Conservation (phyloP, 1,140 invertebrate species). For the Ptiloglossa arizonensis region DNA sequence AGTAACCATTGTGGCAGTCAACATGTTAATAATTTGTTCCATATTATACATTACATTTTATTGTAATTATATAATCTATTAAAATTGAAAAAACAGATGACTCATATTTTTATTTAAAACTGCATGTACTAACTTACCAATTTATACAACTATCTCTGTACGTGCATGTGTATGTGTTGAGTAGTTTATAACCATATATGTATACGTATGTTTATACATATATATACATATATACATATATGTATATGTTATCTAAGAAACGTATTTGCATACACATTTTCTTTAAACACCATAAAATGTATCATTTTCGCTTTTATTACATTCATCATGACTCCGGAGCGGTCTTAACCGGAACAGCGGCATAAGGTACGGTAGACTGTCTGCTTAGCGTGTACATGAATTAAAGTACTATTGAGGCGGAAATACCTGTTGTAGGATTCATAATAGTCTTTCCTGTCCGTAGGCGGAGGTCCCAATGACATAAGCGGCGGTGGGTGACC, state of each 20-base stretch:
- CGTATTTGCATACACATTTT: constrained; percentile 23
- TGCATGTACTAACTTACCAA: neutral
- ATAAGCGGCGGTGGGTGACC: constrained; percentile 73
- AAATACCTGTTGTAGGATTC: constrained; percentile 83
- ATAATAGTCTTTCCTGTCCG: constrained; percentile 83
- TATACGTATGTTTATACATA: constrained; percentile 27
- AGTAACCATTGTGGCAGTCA: too few species aligned
- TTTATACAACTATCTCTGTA: constrained; percentile 30
- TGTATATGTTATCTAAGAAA: neutral
- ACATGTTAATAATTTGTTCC: neutral
- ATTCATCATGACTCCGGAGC: constrained; percentile 40
- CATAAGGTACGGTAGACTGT: constrained; percentile 61
- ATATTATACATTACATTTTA: neutral
- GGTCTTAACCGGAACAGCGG: constrained; percentile 54
- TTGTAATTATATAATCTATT: neutral
- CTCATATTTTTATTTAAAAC: constrained; percentile 14
- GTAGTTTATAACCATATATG: constrained; percentile 15
- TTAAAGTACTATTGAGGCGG: constrained; percentile 81
- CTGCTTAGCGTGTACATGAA: constrained; percentile 77
- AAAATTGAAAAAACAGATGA: neutral
- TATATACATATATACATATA: constrained; percentile 23
- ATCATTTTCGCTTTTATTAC: constrained; percentile 51
- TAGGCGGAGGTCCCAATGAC: constrained; percentile 77
- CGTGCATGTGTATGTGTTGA: constrained; percentile 13
- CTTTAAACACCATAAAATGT: constrained; percentile 23